phyloP scores from a whole-genome alignment of 2,888 invertebrate genomes.

The Pedicia rivosa region DNA sequence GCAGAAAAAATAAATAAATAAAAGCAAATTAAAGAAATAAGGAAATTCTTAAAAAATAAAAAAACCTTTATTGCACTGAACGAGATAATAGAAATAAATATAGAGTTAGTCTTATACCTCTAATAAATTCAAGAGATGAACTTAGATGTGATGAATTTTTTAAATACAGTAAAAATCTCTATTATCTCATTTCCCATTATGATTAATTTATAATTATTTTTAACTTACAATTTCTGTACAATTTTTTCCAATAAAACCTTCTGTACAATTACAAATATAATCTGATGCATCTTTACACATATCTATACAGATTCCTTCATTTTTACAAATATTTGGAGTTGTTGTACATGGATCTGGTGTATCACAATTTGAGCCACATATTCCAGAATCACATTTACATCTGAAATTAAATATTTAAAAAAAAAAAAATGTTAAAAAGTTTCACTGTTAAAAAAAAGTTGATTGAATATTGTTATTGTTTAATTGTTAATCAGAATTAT shows the following conservation, averaged over 20 bases:
- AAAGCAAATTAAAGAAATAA: no score
- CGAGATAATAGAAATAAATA: no score
- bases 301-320: slow-evolving; percentile 54
- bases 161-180: not conserved
- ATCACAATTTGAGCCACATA: slow-evolving; percentile 60
- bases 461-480: no score
- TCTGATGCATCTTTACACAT: slow-evolving; percentile 42
- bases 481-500: no score
- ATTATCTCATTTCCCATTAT: not conserved
- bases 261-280: slow-evolving; percentile 52
- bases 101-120: no score
- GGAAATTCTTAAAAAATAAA: no score
- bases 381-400: slow-evolving; percentile 41
- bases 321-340: slow-evolving; percentile 38
- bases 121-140: no score
- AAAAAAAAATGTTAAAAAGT: not conserved
- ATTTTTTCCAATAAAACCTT: slow-evolving; percentile 55
- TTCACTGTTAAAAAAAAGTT: no score
- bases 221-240: slow-evolving; percentile 49
- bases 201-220: slow-evolving; percentile 7
- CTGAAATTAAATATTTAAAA: slow-evolving; percentile 18
- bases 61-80: no score
- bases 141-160: no score
- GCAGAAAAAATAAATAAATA: no score
- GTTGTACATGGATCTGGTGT: slow-evolving; percentile 53